Base-by-base conservation (phyloP, 23 tunicate species). In the Aplidium turbinatum region DNA sequence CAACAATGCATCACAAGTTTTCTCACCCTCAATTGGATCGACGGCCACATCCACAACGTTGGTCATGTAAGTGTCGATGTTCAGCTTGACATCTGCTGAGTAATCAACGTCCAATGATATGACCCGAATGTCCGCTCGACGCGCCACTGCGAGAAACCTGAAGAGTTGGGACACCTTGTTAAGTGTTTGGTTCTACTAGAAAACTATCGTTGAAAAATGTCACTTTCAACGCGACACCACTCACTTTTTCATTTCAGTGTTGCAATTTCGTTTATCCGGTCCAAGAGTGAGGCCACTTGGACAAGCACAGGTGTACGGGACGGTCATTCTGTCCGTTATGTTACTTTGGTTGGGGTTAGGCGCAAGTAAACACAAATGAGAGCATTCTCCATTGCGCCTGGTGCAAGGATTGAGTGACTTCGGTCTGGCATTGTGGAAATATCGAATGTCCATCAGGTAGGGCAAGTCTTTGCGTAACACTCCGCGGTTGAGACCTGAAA, bases 21-120 rank as follows among this genome's bases (percentile, higher is more conserved):
- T n/a, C n/a, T n/a, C 64, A 88, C 96, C 96, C 32, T 88, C 83
- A 4, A 73, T 26, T 0, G 91, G 82, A 27, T 92, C 98, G 4
- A 92, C 79, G 6, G 76, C 98, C 35, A 92, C 81, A 34, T 79
- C 98, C n/a, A 86, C 93, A 4, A 85, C 98, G 61, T 92, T 80
- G 3, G 70, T 33, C 72, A 85, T 56, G 42, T 73, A 68, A 13
- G 78, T 58, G 24, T 60, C 50, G 48, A 92, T 66, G 29, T 74
- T 40, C 25, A 92, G 51, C 36, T 85, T 85, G 4, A 92, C 79
- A 35, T 85, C 90, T 32, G 82, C 91, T 31, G 90, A 73, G 74
- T 92, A 85, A 2, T 75, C 74, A 1, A 92, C 90, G 32, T 92
- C 90, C 30, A 92, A 35, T 2, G 85, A 78, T 5, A 92, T 80